phyloP scores from a whole-genome alignment of 2,113 vertebrate species.

The Sphaerodactylus townsendi region DNA sequence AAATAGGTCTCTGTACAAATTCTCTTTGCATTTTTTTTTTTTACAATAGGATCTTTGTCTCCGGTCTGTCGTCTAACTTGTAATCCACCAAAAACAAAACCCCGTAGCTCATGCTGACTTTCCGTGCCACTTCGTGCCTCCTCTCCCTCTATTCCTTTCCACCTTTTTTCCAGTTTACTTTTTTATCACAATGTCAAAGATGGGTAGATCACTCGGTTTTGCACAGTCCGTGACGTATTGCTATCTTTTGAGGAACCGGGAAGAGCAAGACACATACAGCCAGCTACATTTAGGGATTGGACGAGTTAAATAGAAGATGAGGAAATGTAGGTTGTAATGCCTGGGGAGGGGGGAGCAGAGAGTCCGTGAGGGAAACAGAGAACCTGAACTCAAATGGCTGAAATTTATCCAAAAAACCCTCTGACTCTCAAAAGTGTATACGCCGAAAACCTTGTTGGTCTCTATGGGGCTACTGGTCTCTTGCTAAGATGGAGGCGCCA shows the following conservation, averaged over 20 bases:
- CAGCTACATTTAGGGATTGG: background rate
- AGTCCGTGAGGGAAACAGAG: background rate
- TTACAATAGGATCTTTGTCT: conserved; percentile 85
- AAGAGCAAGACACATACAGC: background rate
- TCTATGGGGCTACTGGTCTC: too few relatives aligned
- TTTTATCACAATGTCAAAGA: background rate
- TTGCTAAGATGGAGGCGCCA: background rate
- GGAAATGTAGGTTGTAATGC: background rate
- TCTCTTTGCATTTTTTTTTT: conserved; percentile 78
- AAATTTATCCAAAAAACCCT: too few relatives aligned
- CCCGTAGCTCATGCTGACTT: conserved; percentile 64
- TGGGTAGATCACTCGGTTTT: conserved; percentile 40
- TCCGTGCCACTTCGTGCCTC: background rate
- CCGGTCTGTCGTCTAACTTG: conserved; percentile 53
- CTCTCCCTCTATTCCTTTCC: conserved; percentile 55
- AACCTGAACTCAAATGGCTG: too few relatives aligned
- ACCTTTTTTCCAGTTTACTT: conserved; percentile 61
- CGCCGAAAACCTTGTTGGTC: too few relatives aligned
- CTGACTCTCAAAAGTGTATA: too few relatives aligned
- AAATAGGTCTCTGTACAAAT: conserved; percentile 99
- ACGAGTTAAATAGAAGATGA: background rate
- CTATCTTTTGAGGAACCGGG: conserved; percentile 49
- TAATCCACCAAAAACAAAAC: conserved; percentile 44
- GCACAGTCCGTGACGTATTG: conserved; percentile 68
- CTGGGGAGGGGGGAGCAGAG: background rate